Evolutionary conservation across 2,113 vertebrate species (phyloP), one percentile per base, ranked within the genome.

Genomic region (Numida meleagris): DNA sequence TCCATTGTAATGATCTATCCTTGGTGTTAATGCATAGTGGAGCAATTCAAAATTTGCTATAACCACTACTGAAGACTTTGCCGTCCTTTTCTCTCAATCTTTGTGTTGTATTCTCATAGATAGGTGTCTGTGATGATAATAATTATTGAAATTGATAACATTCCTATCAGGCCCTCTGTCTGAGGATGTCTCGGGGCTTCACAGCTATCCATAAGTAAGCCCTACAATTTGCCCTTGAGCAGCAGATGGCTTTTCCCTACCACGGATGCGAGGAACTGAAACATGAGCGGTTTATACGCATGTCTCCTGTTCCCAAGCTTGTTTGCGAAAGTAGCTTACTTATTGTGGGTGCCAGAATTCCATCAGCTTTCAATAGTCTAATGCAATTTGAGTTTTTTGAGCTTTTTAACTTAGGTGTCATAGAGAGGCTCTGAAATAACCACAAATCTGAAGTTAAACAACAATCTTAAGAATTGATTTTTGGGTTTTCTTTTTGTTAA

Each of bases 161-260:
- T 91, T 86, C 88, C 51, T 74, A 6, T 72, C 23, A 2, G 65
- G 67, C 85, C 36, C 94, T 89, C 75, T 61, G 55, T 89, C 34
- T 57, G 55, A 89, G 84, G 63, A 55, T 70, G 71, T 94, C 85
- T 91, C 0, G 0, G 82, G 59, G 82, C 87, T 93, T 91, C 90
- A 89, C 91, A 94, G 94, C 85, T 53, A 89, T 82, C n/a, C 50
- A 84, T 85, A 86, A 88, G 34, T 57, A 88, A 96, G 95, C 87
- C 89, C 94, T 95, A 81, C 88, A 94, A 91, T 94, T 93, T 94
- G 63, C 79, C 82, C 89, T 93, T 82, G 79, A 89, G 93, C 53
- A 95, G 72, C 93, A 91, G 87, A 87, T 89, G 89, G 67, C 63
- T 88, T 91, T 91, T 91, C 94, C 90, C 93, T 91, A 3, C 93